These are phyloP conservation scores for Tetranychus cinnabarinus DNA, from an alignment of 1,140 invertebrate species.

Conservation along the genomic window DNA sequence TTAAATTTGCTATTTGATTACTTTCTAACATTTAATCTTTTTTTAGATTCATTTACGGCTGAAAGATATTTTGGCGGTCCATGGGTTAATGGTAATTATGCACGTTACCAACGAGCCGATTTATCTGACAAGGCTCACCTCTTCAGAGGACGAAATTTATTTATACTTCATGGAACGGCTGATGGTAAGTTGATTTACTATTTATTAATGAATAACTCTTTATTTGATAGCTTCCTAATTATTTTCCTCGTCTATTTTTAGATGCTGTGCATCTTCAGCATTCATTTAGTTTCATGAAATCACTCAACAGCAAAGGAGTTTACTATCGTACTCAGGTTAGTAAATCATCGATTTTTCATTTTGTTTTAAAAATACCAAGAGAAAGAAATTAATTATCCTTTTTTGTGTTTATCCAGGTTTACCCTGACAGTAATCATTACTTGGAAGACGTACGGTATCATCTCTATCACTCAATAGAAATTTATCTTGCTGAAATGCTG, in stretches of 20 bases:
- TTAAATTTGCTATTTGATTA: background rate
- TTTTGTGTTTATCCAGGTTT: constrained; percentile 8
- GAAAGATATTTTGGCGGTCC: constrained; percentile 78
- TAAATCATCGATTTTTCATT: background rate
- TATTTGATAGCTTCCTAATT: background rate
- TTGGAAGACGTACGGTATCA: constrained; percentile 12
- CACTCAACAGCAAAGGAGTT: constrained; percentile 51
- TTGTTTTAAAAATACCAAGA: background rate
- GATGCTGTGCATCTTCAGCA: constrained; percentile 84
- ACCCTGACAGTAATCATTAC: constrained; percentile 14
- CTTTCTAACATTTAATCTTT: background rate
- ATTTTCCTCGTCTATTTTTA: constrained; percentile 18
- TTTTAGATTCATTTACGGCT: constrained; percentile 66
- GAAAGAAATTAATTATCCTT: background rate
- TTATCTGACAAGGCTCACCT: constrained; percentile 54
- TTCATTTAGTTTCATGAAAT: constrained; percentile 61
- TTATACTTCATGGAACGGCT: constrained; percentile 64
- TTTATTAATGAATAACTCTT: background rate
- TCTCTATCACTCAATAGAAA: constrained; percentile 14
- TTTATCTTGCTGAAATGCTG: constrained; percentile 9
- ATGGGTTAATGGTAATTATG: constrained; percentile 49
- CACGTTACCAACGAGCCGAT: constrained; percentile 63
- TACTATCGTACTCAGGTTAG: constrained; percentile 65
- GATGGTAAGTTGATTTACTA: constrained; percentile 28
- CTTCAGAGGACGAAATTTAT: constrained; percentile 55